Conservation (phyloP, 2,797 vertebrate genomes). For the Nasua narica region DNA sequence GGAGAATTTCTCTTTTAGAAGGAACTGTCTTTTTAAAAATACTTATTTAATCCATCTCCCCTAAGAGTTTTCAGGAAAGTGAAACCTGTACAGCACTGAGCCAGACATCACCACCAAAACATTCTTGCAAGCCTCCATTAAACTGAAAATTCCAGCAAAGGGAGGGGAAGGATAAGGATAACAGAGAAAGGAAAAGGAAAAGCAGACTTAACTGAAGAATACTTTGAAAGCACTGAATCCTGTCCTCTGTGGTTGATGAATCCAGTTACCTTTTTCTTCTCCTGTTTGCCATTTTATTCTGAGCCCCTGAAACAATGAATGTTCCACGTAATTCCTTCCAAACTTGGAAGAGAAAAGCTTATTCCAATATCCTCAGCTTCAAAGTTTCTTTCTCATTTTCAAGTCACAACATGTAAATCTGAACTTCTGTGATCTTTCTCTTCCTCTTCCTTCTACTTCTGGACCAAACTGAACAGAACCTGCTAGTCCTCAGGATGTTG, state of each 20-base stretch:
- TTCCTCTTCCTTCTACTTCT: not conserved
- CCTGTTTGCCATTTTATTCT: not conserved
- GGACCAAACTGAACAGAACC: not conserved
- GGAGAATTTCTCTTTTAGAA: not conserved
- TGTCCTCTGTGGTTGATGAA: not conserved
- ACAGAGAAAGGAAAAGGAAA: not conserved
- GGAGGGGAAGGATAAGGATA: not conserved
- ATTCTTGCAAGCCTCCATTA: not conserved
- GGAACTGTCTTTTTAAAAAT: not conserved
- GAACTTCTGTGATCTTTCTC: not conserved
- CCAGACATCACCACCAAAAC: not conserved
- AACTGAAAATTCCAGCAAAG: not conserved
- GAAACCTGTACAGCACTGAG: not conserved
- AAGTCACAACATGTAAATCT: not conserved
- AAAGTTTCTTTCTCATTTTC: conserved; percentile 31
- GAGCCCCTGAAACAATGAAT: not conserved
- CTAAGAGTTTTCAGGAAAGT: not conserved
- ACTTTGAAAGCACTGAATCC: not conserved
- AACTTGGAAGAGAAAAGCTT: not conserved
- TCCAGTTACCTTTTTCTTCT: not conserved
- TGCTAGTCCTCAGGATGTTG: not conserved
- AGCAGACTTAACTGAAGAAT: not conserved
- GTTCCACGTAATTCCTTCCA: not conserved
- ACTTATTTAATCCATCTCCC: not conserved
- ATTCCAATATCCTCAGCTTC: not conserved